These are phyloP conservation scores for Adelphocoris suturalis DNA, from an alignment of 2,888 invertebrate genomes.

Conservation along the genomic window DNA sequence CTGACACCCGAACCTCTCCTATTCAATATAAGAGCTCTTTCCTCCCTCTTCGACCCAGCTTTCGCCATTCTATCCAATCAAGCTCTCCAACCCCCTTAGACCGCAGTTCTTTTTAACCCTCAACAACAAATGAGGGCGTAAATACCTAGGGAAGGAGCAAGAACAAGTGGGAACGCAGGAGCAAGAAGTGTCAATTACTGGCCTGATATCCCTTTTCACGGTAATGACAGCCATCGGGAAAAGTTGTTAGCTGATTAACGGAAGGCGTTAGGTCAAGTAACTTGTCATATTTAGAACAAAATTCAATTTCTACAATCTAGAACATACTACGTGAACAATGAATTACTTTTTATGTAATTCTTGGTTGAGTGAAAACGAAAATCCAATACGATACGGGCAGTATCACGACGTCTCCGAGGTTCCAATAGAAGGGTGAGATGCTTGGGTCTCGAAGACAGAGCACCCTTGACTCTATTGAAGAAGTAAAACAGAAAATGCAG, in stretches of 20 bases:
- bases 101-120: constrained; percentile 31
- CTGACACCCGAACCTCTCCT: constrained; percentile 48
- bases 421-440: too few relatives aligned
- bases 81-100: neutral
- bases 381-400: too few relatives aligned
- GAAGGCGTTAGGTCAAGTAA: too few relatives aligned
- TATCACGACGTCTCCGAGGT: too few relatives aligned
- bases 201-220: constrained; percentile 19
- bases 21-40: constrained; percentile 42
- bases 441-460: too few relatives aligned
- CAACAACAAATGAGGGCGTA: constrained; percentile 20
- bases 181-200: constrained; percentile 25
- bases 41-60: neutral
- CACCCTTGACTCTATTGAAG: too few relatives aligned
- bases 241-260: neutral
- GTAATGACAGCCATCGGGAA: constrained; percentile 10
- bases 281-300: too few relatives aligned
- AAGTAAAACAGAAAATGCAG: too few relatives aligned
- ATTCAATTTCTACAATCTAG: too few relatives aligned
- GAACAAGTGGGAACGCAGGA: neutral
- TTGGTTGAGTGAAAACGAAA: too few relatives aligned
- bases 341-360: too few relatives aligned
- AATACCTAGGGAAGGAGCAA: neutral
- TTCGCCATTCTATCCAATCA: constrained; percentile 36
- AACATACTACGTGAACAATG: too few relatives aligned